Conservation (phyloP, 1,140 invertebrate species). For the Phymastichus coffea region DNA sequence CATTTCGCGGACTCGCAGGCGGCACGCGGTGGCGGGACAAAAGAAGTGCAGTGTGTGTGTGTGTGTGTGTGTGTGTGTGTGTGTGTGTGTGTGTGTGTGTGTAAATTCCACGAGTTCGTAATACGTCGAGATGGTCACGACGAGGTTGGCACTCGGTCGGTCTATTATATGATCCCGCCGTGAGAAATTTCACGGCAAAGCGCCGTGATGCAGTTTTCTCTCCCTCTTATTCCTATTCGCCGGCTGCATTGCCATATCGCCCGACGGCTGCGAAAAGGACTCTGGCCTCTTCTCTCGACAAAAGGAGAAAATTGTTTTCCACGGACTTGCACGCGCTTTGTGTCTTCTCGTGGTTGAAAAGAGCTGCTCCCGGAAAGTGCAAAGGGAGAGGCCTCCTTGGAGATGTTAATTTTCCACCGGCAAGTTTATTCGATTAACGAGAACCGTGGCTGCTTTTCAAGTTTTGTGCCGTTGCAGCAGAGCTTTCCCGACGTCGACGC, state of each 20-base stretch:
- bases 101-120: slow-evolving; percentile 3
- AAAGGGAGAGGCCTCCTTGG: slow-evolving; percentile 1
- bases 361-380: background rate
- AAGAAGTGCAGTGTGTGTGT: background rate
- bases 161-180: slow-evolving; percentile 11
- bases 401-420: background rate
- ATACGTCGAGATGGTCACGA: slow-evolving; percentile 18
- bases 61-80: background rate
- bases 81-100: background rate
- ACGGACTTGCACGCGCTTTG: background rate
- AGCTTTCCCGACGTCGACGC: no score
- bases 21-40: background rate
- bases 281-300: no score
- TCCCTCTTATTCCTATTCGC: no score
- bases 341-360: background rate
- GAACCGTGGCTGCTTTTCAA: background rate
- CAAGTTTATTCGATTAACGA: slow-evolving; percentile 3
- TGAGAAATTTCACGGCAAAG: slow-evolving; percentile 11
- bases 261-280: no score
- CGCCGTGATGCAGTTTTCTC: background rate
- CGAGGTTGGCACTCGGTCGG: background rate
- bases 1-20: no score
- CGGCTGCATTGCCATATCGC: no score
- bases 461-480: no score
- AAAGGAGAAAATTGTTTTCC: slow-evolving; percentile 4